A percentile compares a stretch with the other conserved stretches of the same genome.
Conservation (phyloP, 2,888 invertebrate genomes). For the Anoncus sp. region DNA sequence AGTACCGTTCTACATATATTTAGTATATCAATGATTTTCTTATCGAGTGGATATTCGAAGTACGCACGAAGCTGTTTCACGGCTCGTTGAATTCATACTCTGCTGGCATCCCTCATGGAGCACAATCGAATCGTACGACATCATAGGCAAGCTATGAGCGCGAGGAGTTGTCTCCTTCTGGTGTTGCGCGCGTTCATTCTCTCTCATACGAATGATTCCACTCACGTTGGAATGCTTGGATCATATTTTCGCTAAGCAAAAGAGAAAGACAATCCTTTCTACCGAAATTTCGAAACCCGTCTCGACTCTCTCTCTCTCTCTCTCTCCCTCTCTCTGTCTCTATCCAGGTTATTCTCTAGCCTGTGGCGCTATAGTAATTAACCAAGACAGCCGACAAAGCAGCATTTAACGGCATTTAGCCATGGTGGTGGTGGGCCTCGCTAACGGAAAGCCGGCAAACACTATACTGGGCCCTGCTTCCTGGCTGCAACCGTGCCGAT, state of each 20-base stretch:
- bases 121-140: constrained; percentile 34
- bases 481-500: constrained; percentile 73
- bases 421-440: constrained; percentile 56
- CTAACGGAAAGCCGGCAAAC: constrained; percentile 62
- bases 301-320: constrained; percentile 24
- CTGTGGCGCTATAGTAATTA: constrained; percentile 74
- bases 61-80: constrained; percentile 22
- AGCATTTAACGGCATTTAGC: constrained; percentile 78
- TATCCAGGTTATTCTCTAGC: constrained; percentile 48
- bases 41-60: constrained; percentile 31
- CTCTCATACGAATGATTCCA: constrained; percentile 23
- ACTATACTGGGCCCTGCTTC: constrained; percentile 59
- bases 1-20: constrained; percentile 10
- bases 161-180: constrained; percentile 39
- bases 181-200: constrained; percentile 26
- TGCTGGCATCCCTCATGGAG: neutral
- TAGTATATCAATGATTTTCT: constrained; percentile 43
- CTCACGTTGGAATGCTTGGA: constrained; percentile 15
- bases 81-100: constrained; percentile 32
- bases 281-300: constrained; percentile 43
- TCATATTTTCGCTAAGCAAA: constrained; percentile 28
- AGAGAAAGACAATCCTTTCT: constrained; percentile 57
- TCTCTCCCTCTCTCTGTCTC: constrained; percentile 41
- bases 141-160: constrained; percentile 24
- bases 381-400: constrained; percentile 79